phyloP scores from a whole-genome alignment of 2,113 vertebrate species.

The Centropristis striata region DNA sequence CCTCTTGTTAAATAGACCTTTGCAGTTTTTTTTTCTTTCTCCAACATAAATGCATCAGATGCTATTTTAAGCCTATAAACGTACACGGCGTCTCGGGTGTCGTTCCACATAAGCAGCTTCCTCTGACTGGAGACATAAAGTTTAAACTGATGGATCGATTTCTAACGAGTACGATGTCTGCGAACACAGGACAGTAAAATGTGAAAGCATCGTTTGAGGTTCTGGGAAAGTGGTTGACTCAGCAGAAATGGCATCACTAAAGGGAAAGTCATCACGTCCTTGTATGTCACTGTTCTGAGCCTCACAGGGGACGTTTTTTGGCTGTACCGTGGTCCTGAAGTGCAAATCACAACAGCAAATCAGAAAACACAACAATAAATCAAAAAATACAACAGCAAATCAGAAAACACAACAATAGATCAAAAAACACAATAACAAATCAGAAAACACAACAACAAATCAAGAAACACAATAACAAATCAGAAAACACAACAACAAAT shows the following conservation, averaged over 20 bases:
- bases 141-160: not conserved
- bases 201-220: conserved; percentile 8
- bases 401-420: no score
- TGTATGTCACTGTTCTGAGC: not conserved
- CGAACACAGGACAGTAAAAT: not conserved
- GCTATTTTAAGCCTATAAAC: not conserved
- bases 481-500: no score
- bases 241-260: not conserved
- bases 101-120: conserved; percentile 6
- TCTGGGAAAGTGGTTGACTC: conserved; percentile 6
- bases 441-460: no score
- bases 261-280: not conserved
- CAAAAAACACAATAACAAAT: no score
- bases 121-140: not conserved
- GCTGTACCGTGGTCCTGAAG: no score
- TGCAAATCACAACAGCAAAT: no score
- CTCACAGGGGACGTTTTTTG: no score
- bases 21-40: not conserved
- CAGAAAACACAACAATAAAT: no score
- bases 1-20: not conserved
- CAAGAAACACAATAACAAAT: no score
- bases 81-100: not conserved
- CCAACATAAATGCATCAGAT: conserved; percentile 5
- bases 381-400: no score
- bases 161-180: not conserved